These are phyloP conservation scores for Melanerpes formicivorus DNA, from an alignment of 2,113 vertebrate genomes.

Conservation along the genomic window DNA sequence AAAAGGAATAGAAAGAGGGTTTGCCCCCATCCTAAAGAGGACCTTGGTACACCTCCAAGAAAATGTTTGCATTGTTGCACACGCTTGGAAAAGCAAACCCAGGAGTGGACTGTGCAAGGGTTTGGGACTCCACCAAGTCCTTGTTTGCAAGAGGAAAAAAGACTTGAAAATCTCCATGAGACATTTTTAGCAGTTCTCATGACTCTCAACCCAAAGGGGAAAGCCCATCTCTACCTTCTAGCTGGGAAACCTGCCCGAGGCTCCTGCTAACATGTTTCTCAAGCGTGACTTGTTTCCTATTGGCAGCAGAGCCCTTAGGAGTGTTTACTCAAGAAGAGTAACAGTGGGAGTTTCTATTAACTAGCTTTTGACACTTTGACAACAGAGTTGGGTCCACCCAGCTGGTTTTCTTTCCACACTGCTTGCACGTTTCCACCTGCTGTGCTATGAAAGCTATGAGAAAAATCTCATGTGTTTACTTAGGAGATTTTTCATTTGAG, in stretches of 20 bases:
- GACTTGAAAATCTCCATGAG: neutral
- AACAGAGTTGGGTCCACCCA: neutral
- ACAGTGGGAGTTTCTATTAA: neutral
- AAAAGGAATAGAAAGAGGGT: neutral
- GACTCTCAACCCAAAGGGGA: neutral
- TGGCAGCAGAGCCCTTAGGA: neutral
- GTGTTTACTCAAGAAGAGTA: neutral
- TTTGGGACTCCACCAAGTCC: neutral
- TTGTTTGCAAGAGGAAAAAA: neutral
- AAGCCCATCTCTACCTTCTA: neutral
- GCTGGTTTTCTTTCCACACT: neutral
- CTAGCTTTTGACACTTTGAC: neutral
- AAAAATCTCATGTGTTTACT: slow-evolving; percentile 3
- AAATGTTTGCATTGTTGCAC: neutral
- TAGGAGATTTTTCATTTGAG: neutral
- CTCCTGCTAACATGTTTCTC: neutral
- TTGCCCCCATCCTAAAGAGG: neutral
- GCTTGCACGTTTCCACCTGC: neutral
- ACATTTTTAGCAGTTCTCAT: neutral
- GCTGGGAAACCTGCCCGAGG: neutral
- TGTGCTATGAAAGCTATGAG: neutral
- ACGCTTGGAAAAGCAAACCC: neutral
- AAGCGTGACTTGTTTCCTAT: neutral
- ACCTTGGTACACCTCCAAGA: neutral
- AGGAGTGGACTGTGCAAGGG: neutral